phyloP scores from a whole-genome alignment of 2,113 vertebrate species.

The Ophthalmolycus amberensis region DNA sequence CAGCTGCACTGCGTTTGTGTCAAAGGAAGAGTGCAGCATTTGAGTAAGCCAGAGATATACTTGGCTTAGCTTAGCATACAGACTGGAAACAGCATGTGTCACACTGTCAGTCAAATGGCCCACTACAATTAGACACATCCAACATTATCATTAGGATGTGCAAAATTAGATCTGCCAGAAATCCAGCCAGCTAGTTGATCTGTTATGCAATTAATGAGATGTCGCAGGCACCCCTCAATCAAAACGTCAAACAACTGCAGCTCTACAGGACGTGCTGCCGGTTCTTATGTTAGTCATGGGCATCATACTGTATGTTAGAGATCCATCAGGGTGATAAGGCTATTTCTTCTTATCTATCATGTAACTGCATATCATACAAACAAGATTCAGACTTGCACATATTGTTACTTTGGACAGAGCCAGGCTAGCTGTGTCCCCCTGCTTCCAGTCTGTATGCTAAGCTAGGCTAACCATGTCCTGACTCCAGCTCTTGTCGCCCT shows the following conservation, averaged over 20 bases:
- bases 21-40: neutral
- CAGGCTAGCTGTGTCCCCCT: neutral
- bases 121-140: too few species aligned
- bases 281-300: neutral
- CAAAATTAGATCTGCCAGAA: neutral
- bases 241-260: neutral
- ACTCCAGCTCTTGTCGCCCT: neutral
- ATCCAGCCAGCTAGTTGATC: neutral
- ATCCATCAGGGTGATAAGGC: neutral
- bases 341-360: neutral
- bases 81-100: neutral
- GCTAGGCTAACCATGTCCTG: neutral
- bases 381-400: neutral
- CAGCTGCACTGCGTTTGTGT: neutral
- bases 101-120: neutral
- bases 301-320: neutral
- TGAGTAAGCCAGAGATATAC: neutral
- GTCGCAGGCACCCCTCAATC: neutral
- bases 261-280: too few species aligned
- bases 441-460: neutral
- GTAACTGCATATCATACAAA: neutral
- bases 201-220: neutral
- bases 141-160: neutral
- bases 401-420: neutral
- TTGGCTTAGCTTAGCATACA: neutral